Evolutionary conservation across 2,888 invertebrate species (phyloP).

Genomic region (Anarsia innoxiella): DNA sequence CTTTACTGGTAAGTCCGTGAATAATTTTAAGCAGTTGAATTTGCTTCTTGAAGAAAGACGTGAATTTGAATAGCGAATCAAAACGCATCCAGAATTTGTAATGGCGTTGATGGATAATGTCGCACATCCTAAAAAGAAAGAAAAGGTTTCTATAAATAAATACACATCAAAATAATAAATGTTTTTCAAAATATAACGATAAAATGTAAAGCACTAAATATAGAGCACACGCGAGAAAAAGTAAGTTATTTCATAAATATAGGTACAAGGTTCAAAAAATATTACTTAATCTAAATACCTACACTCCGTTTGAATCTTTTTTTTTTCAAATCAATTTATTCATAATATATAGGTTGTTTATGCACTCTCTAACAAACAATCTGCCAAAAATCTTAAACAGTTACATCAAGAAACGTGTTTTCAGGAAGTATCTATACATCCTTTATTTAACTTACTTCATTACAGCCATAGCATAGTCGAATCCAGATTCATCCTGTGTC

Average conservation of each 20-base stretch:
- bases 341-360: no score
- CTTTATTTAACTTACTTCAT: conserved; percentile 83
- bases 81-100: conserved; percentile 83
- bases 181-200: no score
- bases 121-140: conserved; percentile 78
- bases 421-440: no score
- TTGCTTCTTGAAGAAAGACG: conserved; percentile 81
- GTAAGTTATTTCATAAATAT: no score
- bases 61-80: conserved; percentile 81
- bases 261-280: no score
- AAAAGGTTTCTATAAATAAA: background rate
- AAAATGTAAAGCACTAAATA: no score
- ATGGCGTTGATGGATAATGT: conserved; percentile 86
- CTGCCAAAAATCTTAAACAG: no score
- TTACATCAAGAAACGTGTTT: no score
- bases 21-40: conserved; percentile 80
- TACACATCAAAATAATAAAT: no score
- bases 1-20: conserved; percentile 85
- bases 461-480: conserved; percentile 88
- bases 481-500: conserved; percentile 81
- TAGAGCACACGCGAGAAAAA: no score
- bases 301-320: no score
- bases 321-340: background rate
- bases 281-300: background rate
- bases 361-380: no score